These are phyloP conservation scores for Diuraphis noxia DNA, from an alignment of 1,140 invertebrate genomes.

Conservation along the genomic window DNA sequence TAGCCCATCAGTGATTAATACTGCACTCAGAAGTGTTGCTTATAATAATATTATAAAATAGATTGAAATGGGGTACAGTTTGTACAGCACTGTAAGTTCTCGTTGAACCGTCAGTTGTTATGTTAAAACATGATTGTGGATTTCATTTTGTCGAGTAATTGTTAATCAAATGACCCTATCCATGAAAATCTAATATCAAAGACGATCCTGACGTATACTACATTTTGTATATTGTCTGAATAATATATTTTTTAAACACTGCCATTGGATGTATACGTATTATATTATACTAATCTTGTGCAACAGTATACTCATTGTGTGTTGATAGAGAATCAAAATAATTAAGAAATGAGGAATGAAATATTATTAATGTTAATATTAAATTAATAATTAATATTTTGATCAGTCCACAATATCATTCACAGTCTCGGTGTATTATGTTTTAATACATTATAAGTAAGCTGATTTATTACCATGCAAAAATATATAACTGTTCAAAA, in stretches of 20 bases:
- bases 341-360: neutral
- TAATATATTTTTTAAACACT: neutral
- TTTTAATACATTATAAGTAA: neutral
- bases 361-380: neutral
- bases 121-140: neutral
- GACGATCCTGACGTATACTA: neutral
- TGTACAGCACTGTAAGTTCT: neutral
- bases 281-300: neutral
- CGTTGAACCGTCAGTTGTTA: neutral
- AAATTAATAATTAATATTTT: neutral
- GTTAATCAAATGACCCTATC: neutral
- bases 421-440: neutral
- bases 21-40: neutral
- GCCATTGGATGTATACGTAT: neutral
- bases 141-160: neutral
- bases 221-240: neutral
- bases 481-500: too few species aligned
- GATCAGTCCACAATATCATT: too few species aligned
- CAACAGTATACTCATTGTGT: neutral
- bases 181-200: neutral
- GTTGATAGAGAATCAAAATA: neutral
- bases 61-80: neutral
- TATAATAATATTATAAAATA: neutral
- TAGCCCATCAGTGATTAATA: slow-evolving; percentile 16
- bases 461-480: neutral